Evolutionary conservation across 2,888 invertebrate genomes (phyloP).

Genomic region (Dysmachus trigonus): DNA sequence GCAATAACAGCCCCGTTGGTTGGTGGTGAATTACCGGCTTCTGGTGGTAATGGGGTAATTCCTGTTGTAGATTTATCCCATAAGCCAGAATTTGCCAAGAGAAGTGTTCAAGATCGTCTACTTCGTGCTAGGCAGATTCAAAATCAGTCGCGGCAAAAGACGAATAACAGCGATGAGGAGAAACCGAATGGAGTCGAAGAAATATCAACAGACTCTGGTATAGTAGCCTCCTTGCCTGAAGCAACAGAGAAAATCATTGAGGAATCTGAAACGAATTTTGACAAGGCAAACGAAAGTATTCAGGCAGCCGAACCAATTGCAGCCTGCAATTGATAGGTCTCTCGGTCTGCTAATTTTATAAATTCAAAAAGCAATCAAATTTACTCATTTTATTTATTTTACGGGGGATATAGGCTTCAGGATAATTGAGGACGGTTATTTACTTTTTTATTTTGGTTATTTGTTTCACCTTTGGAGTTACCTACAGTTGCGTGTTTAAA

Average conservation of each 20-base stretch:
- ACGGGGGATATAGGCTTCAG: background rate
- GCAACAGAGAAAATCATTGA: background rate
- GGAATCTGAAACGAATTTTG: constrained; percentile 37
- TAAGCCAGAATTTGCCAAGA: constrained; percentile 49
- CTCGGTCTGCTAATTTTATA: background rate
- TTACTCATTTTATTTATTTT: constrained; percentile 22
- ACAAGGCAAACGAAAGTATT: constrained; percentile 46
- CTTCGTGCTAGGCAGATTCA: constrained; percentile 35
- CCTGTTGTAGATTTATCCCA: constrained; percentile 46
- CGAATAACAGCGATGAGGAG: background rate
- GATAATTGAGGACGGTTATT: background rate
- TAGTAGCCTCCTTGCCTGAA: background rate
- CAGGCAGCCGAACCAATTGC: constrained; percentile 38
- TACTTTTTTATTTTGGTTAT: too few species aligned
- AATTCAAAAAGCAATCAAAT: constrained; percentile 21
- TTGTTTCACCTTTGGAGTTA: background rate
- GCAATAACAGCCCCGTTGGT: background rate
- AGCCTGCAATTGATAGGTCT: constrained; percentile 39
- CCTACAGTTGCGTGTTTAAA: background rate
- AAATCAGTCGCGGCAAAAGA: background rate
- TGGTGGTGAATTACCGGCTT: constrained; percentile 19
- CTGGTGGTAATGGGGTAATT: constrained; percentile 33
- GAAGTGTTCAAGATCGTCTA: constrained; percentile 50
- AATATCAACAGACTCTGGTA: background rate
- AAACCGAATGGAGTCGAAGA: background rate